Base-by-base conservation (phyloP, 1,140 invertebrate genomes). In the Eurosta solidaginis region DNA sequence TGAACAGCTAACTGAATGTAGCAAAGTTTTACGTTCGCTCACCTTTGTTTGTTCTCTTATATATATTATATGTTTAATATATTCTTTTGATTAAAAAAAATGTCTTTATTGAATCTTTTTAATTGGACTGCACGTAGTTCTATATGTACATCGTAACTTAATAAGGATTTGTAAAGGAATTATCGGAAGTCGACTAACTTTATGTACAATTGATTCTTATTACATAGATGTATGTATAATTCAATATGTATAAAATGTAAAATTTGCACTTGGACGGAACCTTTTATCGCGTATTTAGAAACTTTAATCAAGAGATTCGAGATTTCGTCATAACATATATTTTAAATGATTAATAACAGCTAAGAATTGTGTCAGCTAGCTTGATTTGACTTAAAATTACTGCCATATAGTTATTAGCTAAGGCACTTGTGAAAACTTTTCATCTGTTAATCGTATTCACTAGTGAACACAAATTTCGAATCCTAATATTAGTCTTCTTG, bases 211-310 rank as follows among this genome's bases (percentile, higher is more conserved):
- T n/a, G n/a, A n/a, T 49, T 17, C 45, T 49, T n/a, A 17, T 17
- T 1, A 49, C 12, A n/a, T 27, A 10, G 52, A 33, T 9, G 17
- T 33, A 33, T n/a, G 45, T 4, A 59, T 10, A n/a, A 5, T 33
- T n/a, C 33, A 33, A 68, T 33, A n/a, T 1, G 3, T 22, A 20
- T 40, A 20, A 29, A 47, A 36, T 22, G 4, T 68, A 68, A 68
- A 68, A 68, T 68, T 68, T 68, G 59, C 59, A 68, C 59, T 68
- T 68, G n/a, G n/a, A 40, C 33, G 59, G 59, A 68, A 68, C n/a
- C n/a, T n/a, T n/a, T n/a, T n/a, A n/a, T n/a, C n/a, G n/a, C n/a
- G n/a, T n/a, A n/a, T n/a, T n/a, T n/a, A n/a, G n/a, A n/a, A n/a
- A n/a, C n/a, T n/a, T n/a, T n/a, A n/a, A n/a, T n/a, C n/a, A n/a